These are phyloP conservation scores for Crotalus tigris DNA, from an alignment of 2,113 vertebrate species.

Conservation along the genomic window DNA sequence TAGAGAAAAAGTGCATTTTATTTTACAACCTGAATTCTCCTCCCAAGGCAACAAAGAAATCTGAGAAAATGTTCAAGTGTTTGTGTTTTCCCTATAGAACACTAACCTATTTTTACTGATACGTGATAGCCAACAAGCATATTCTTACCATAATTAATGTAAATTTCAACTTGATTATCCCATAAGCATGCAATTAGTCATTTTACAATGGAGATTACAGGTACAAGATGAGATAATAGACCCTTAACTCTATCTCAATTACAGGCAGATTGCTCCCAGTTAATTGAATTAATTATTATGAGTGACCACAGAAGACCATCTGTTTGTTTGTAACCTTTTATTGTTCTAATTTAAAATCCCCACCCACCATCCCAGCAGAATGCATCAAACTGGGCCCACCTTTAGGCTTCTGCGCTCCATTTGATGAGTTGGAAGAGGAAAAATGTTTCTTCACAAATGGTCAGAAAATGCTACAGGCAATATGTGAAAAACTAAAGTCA, in stretches of 20 bases:
- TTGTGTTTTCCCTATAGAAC: not conserved
- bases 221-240: slow-evolving; percentile 13
- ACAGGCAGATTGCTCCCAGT: not conserved
- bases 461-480: not conserved
- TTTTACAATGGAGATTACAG: slow-evolving; percentile 26
- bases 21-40: not conserved
- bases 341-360: slow-evolving; percentile 5
- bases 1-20: not conserved
- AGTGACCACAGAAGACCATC: slow-evolving; percentile 25
- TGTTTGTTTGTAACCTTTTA: slow-evolving; percentile 16
- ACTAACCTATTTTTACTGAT: not conserved
- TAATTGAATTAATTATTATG: slow-evolving; percentile 23
- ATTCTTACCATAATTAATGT: slow-evolving; percentile 27
- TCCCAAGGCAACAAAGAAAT: not conserved
- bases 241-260: slow-evolving; percentile 16
- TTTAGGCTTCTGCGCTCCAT: not conserved
- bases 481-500: not conserved
- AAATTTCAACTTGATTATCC: slow-evolving; percentile 19
- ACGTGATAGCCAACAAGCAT: slow-evolving; percentile 1
- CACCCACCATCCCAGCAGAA: not conserved
- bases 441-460: not conserved
- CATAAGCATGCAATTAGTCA: slow-evolving; percentile 29
- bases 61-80: not conserved
- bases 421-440: not conserved
- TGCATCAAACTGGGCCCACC: not conserved